A percentile compares a stretch with the other conserved stretches of the same genome.
phyloP scores from a whole-genome alignment of 2,113 vertebrate genomes.

The Hassar affinis region DNA sequence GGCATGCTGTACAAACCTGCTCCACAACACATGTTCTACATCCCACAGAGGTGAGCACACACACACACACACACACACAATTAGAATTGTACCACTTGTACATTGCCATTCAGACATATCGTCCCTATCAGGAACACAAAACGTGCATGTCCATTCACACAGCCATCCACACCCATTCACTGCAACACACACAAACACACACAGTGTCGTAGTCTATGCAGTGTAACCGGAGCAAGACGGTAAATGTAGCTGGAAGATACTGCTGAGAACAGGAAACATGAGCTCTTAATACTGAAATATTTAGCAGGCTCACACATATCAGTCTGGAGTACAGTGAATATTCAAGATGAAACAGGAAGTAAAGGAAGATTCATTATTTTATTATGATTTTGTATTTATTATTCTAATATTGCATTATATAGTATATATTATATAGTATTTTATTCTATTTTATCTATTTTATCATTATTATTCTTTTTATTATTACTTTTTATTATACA shows the following conservation, averaged over 20 bases:
- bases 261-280: slow-evolving; percentile 58
- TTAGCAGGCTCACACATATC: slow-evolving; percentile 54
- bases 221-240: slow-evolving; percentile 29
- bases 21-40: slow-evolving; percentile 97
- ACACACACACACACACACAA: not conserved
- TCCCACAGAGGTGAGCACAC: slow-evolving; percentile 89
- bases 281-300: slow-evolving; percentile 66
- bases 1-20: slow-evolving; percentile 90
- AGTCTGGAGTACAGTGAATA: slow-evolving; percentile 62
- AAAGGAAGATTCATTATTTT: not conserved
- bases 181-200: not conserved
- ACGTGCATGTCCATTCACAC: too few relatives aligned
- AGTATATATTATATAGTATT: too few relatives aligned
- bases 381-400: not conserved
- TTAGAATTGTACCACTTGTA: not conserved
- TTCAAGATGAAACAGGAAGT: slow-evolving; percentile 62
- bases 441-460: too few relatives aligned
- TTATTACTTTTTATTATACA: not conserved
- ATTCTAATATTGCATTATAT: too few relatives aligned
- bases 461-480: too few relatives aligned
- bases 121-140: not conserved
- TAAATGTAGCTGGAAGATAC: slow-evolving; percentile 46
- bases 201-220: not conserved
- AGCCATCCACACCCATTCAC: too few relatives aligned
- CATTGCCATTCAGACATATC: not conserved